Evolutionary conservation across 2,113 vertebrate species (phyloP), one percentile per base, ranked within the genome.

Genomic region (Tetrao urogallus): DNA sequence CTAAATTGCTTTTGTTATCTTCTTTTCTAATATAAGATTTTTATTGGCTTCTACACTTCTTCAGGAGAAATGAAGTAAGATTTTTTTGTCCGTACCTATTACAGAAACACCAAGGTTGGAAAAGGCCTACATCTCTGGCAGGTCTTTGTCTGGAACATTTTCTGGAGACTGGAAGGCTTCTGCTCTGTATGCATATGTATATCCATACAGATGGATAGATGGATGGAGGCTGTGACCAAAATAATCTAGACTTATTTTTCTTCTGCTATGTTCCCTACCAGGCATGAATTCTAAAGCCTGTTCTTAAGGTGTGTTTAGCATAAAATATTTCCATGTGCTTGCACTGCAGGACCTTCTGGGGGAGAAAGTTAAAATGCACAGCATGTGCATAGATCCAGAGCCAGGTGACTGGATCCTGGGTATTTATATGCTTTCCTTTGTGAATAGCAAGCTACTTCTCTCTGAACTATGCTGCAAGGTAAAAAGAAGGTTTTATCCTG

Each of bases 61-160:
- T 82, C 54, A 63, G 36, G 47, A 75, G 16, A 69, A 61, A 22
- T 90, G 47, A 88, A 45, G 11, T 38, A 57, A 40, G 20, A 2
- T 27, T 60, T 1, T 72, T 82, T 28, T 1, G 0, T 8, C 27
- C 52, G 28, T 78, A 36, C 12, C 38, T 81, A 2, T 43, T 43
- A 43, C 42, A 43, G 15, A 43, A 43, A 43, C 42, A 16, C 42
- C 42, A 16, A 17, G 42, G 42, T 43, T 43, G 42, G 42, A 43
- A 43, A 43, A 43, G 42, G 3, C 15, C 42, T 43, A 43, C 15
- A n/a, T 96, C 95, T 97, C 94, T 96, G 96, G 95, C 91, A 97
- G 91, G 85, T 96, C 95, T 96, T 97, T 93, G 95, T 92, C 94
- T 97, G 96, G 95, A 97, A 96, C 73, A 5, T 94, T 93, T 96